phyloP scores from a whole-genome alignment of 2,888 invertebrate genomes.

The Encarsia formosa region DNA sequence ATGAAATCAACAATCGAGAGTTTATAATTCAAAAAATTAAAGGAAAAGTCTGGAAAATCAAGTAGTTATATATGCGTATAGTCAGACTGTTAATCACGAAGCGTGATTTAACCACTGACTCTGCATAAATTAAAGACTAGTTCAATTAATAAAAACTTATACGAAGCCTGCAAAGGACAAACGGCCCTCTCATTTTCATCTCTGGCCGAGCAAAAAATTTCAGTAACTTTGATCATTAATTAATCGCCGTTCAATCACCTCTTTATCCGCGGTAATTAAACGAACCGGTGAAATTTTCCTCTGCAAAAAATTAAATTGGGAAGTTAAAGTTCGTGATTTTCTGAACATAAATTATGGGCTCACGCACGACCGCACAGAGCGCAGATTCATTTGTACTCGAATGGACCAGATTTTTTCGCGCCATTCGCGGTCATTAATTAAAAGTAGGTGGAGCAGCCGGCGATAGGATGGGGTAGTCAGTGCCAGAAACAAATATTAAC shows the following conservation, averaged over 20 bases:
- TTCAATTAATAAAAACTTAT: conserved; percentile 3
- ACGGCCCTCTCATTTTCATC: not conserved
- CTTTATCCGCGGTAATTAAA: too few species aligned
- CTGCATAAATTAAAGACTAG: conserved; percentile 1
- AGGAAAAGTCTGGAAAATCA: not conserved
- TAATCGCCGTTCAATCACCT: not conserved
- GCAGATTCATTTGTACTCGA: conserved; percentile 35
- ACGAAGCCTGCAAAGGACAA: not conserved
- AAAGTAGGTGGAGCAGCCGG: conserved; percentile 32
- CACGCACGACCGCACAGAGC: not conserved
- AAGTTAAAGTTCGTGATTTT: too few species aligned
- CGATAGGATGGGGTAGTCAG: conserved; percentile 43
- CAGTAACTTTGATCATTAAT: conserved; percentile 2
- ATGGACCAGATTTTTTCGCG: conserved; percentile 38
- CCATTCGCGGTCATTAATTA: conserved; percentile 40
- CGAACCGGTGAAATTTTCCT: not conserved
- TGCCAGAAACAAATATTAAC: conserved; percentile 47
- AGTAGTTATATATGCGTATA: conserved; percentile 7
- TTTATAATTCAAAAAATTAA: too few species aligned
- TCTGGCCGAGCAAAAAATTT: not conserved
- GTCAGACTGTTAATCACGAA: not conserved
- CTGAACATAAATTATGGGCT: conserved; percentile 1
- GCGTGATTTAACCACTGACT: not conserved
- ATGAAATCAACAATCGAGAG: too few species aligned
- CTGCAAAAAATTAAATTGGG: too few species aligned